Base-by-base conservation (phyloP, 2,888 invertebrate species). In the Yponomeuta sedellus region DNA sequence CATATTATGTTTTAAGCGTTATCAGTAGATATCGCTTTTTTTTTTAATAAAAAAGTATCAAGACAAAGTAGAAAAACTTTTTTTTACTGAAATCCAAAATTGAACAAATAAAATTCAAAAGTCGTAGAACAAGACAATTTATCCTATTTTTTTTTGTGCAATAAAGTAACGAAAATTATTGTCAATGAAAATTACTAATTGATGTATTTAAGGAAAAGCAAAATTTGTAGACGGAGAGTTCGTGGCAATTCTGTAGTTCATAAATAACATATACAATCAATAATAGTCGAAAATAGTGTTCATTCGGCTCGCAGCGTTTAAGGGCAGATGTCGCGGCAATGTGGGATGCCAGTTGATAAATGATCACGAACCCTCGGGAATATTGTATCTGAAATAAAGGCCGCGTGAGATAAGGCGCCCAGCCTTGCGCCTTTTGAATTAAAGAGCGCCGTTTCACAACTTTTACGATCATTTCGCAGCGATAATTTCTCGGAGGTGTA, bases 261-360 rank as follows among this genome's bases (percentile, higher is more conserved):
- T 52, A 52, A 52, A 52, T 52, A 52, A 52, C 44, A 52, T 34
- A 52, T 34, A 34, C 34, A 34, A 34, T 52, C 44, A 16, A 52
- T 52, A 52, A 16, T 52, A 52, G 16, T 52, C 3, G 2, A 52
- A 52, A 52, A 52, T 16, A 52, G 44, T 52, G 44, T 12, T 52
- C 44, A 52, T 52, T 52, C 44, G 12, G 44, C 44, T 10, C 57
- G 57, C 8, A n/a, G 57, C 20, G 8, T 19, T 20, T 22, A 20
- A 20, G 28, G 75, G 80, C 83, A 83, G 82, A 85, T 87, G 83
- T 76, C 79, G 77, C 71, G 75, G 76, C 84, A 82, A 85, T 84
- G 81, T 83, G 86, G 87, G 85, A 83, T 85, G 83, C 72, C 71
- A 69, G 69, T 82, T 88, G 88, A 88, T 86, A 87, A 87, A 88